Conservation (phyloP, 2,888 invertebrate species). For the Apomyelois bistriatella region DNA sequence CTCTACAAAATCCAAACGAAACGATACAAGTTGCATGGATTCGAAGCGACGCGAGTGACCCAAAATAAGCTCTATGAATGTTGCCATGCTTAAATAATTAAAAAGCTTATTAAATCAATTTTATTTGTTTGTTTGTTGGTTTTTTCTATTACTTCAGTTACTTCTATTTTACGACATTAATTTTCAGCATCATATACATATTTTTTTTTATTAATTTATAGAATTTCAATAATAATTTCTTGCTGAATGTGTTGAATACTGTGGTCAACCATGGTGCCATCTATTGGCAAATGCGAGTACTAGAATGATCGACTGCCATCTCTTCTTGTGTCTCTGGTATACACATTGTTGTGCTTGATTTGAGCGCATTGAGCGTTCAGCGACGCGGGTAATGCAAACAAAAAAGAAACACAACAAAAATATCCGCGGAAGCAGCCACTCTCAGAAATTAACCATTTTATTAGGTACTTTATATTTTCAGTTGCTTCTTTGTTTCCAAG, state of each 20-base stretch:
- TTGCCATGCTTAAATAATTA: conserved; percentile 59
- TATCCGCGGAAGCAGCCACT: too few relatives aligned
- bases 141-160: too few relatives aligned
- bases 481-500: too few relatives aligned
- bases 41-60: conserved; percentile 76
- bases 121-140: background rate
- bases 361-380: too few relatives aligned
- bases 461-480: too few relatives aligned
- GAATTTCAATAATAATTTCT: background rate
- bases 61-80: conserved; percentile 77
- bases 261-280: conserved; percentile 20
- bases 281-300: conserved; percentile 12
- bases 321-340: too few relatives aligned
- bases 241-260: background rate
- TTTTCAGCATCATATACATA: too few relatives aligned
- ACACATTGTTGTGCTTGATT: too few relatives aligned
- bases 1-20: conserved; percentile 71
- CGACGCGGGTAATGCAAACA: conserved; percentile 15
- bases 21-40: conserved; percentile 64
- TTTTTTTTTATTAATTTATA: background rate
- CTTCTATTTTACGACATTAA: too few relatives aligned
- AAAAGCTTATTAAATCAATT: conserved; percentile 44
- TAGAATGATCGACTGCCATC: too few relatives aligned
- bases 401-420: too few relatives aligned
- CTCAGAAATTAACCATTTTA: too few relatives aligned